A percentile compares a stretch with the other conserved stretches of the same genome.
phyloP scores from a whole-genome alignment of 2,797 vertebrate species.

The Pipistrellus pipistrellus region DNA sequence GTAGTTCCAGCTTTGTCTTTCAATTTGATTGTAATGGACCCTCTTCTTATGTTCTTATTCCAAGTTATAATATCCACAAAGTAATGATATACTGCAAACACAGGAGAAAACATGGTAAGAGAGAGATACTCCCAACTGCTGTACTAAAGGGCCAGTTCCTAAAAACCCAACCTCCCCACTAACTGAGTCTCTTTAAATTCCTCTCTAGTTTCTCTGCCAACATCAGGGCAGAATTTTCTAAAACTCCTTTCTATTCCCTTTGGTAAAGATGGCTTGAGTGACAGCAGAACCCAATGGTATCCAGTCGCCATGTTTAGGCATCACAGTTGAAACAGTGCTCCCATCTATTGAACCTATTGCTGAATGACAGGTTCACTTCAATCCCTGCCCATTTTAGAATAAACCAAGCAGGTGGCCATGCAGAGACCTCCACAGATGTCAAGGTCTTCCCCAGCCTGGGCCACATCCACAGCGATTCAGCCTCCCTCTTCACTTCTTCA shows the following conservation, averaged over 20 bases:
- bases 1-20: slow-evolving; percentile 83
- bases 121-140: neutral
- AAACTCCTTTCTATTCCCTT: neutral
- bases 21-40: slow-evolving; percentile 86
- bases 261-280: neutral
- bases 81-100: slow-evolving; percentile 89
- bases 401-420: neutral
- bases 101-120: neutral
- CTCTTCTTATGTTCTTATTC: slow-evolving; percentile 87
- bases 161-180: neutral
- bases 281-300: neutral
- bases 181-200: neutral
- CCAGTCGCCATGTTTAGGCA: neutral
- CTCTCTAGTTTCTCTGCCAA: slow-evolving; percentile 23
- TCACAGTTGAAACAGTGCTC: neutral
- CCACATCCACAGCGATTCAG: neutral
- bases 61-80: slow-evolving; percentile 88
- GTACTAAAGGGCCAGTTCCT: neutral
- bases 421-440: neutral
- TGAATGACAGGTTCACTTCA: neutral
- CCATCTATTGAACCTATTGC: neutral
- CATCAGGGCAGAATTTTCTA: neutral
- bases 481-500: neutral
- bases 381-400: neutral
- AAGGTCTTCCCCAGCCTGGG: neutral